Conservation (phyloP, 2,888 invertebrate species). For the Folsomia candida region DNA sequence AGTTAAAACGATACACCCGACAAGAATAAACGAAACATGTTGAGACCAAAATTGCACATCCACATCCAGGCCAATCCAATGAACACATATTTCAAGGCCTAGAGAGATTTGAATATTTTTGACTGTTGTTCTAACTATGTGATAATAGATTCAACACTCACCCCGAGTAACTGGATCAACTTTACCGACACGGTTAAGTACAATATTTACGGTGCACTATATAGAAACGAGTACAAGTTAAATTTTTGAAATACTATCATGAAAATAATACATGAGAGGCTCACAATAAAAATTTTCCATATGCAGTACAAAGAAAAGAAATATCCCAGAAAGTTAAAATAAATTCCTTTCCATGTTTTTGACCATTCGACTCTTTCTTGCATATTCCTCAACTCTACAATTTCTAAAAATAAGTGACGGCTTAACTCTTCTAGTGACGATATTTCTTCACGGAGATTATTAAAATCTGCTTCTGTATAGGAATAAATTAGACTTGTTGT, state of each 20-base stretch:
- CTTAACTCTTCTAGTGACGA: conserved; percentile 85
- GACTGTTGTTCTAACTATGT: too few relatives aligned
- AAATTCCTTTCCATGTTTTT: conserved; percentile 92
- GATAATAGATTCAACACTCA: too few relatives aligned
- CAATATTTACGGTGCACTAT: conserved; percentile 95
- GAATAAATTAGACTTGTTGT: too few relatives aligned
- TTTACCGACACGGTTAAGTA: conserved; percentile 96
- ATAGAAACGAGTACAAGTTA: too few relatives aligned
- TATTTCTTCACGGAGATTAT: conserved; percentile 79
- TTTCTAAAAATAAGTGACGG: conserved; percentile 92
- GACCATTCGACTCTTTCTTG: conserved; percentile 92
- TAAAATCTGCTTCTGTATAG: conserved; percentile 64
- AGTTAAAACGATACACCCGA: conserved; percentile 96
- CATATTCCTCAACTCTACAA: conserved; percentile 87
- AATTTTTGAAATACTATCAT: too few relatives aligned
- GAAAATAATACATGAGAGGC: too few relatives aligned
- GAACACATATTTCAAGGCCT: conserved; percentile 94
- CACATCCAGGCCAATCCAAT: conserved; percentile 92
- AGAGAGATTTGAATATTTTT: too few relatives aligned
- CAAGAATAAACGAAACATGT: conserved; percentile 92
- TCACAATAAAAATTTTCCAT: conserved; percentile 98
- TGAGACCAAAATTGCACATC: conserved; percentile 99
- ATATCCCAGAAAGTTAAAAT: conserved; percentile 96
- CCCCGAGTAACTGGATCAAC: conserved; percentile 95
- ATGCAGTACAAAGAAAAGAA: conserved; percentile 97